Conservation (phyloP, 1,140 invertebrate species). For the Ips nitidus region DNA sequence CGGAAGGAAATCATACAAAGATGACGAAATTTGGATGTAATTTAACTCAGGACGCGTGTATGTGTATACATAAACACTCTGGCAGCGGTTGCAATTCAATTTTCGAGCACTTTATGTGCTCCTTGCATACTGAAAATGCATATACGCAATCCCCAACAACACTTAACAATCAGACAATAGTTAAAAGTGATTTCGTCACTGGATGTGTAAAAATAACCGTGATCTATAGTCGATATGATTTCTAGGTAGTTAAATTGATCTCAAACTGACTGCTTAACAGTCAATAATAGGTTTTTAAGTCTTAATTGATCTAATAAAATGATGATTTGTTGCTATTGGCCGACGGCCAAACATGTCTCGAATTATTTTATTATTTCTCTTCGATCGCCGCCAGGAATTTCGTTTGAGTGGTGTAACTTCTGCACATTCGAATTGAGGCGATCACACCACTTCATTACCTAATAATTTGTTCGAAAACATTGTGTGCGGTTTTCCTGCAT, state of each 20-base stretch:
- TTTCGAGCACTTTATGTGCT: too few species aligned
- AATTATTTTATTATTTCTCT: constrained; percentile 22
- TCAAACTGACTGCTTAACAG: constrained; percentile 11
- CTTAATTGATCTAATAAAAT: constrained; percentile 26
- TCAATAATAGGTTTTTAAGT: constrained; percentile 11
- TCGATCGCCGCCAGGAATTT: background rate
- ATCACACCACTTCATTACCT: too few species aligned
- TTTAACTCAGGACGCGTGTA: too few species aligned
- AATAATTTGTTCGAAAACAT: background rate
- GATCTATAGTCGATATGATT: constrained; percentile 25
- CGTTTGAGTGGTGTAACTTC: too few species aligned
- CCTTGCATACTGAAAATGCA: too few species aligned
- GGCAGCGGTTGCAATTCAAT: too few species aligned
- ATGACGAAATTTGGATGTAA: too few species aligned
- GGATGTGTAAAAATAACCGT: constrained; percentile 22
- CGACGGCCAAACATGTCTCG: constrained; percentile 20
- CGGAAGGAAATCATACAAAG: too few species aligned
- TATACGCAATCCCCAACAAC: background rate
- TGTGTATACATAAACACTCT: too few species aligned
- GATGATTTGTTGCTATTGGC: constrained; percentile 23
- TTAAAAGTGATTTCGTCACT: constrained; percentile 16
- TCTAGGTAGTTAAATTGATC: constrained; percentile 26
- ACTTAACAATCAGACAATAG: constrained; percentile 4
- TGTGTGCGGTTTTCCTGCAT: background rate
- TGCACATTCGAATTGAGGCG: too few species aligned